Percentiles rank a stretch among this genome's conserved stretches.
phyloP scores from a whole-genome alignment of 2,113 vertebrate species.

The Chunga burmeisteri region DNA sequence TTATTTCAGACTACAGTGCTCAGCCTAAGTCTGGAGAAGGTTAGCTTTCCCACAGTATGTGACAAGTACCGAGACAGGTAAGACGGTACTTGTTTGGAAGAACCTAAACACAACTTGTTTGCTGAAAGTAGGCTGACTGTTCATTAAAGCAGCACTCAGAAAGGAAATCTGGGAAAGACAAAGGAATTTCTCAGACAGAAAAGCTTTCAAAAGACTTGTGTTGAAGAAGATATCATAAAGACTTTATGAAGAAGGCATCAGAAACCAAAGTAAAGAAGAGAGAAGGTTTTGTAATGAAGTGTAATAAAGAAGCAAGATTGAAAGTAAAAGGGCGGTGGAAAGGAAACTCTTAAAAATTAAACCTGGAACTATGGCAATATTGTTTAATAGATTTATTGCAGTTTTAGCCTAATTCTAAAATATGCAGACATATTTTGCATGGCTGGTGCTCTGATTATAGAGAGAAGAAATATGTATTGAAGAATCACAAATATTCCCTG shows the following conservation, averaged over 20 bases:
- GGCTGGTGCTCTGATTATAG: neutral
- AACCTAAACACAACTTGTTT: neutral
- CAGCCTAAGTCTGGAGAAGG: neutral
- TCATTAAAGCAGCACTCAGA: neutral
- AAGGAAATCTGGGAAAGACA: neutral
- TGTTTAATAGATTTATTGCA: neutral
- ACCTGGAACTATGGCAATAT: neutral
- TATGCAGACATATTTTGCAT: neutral
- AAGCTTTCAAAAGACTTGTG: neutral
- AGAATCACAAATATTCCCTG: neutral
- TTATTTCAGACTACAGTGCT: neutral
- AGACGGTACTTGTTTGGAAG: neutral
- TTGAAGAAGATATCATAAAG: neutral
- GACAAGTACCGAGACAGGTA: neutral
- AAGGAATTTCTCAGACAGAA: neutral
- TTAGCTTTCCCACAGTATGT: neutral
- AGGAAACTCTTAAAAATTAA: neutral
- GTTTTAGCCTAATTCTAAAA: neutral
- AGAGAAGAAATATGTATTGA: neutral
- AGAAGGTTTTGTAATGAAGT: neutral
- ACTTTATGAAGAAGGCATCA: neutral
- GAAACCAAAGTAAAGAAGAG: neutral
- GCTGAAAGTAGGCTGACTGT: neutral
- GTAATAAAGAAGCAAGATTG: neutral
- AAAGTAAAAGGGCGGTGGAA: neutral